Evolutionary conservation across 2,888 invertebrate species (phyloP).

Genomic region (Amorpha juglandis): DNA sequence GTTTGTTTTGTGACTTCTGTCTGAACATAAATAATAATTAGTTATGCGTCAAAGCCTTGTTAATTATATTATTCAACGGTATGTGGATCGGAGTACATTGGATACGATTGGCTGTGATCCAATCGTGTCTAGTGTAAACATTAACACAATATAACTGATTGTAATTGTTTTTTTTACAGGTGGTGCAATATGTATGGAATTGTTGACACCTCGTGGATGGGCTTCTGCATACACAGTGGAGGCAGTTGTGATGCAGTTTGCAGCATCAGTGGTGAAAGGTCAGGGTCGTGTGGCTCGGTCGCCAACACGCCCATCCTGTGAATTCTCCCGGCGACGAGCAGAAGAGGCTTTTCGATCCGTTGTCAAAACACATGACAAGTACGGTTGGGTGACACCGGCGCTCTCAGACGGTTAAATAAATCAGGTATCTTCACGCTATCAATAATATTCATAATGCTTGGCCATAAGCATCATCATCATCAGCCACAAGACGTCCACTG

Average conservation of each 20-base stretch:
- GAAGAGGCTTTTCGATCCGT: conserved; percentile 94
- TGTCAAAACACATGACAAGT: conserved; percentile 95
- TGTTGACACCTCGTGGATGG: conserved; percentile 94
- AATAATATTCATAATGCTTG: too few relatives aligned
- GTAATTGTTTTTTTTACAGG: conserved; percentile 63
- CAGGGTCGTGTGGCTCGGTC: conserved; percentile 93
- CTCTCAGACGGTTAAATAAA: conserved; percentile 90
- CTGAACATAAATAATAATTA: neutral
- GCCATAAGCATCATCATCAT: too few relatives aligned
- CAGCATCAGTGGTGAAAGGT: conserved; percentile 94
- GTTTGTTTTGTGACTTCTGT: neutral
- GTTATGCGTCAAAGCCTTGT: conserved; percentile 11
- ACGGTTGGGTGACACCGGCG: conserved; percentile 95
- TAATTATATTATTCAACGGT: conserved; percentile 16
- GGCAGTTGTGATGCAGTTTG: conserved; percentile 95
- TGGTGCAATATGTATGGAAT: conserved; percentile 95
- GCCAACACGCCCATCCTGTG: conserved; percentile 90
- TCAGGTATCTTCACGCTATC: conserved; percentile 39
- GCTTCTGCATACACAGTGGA: conserved; percentile 94
- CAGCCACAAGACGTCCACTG: too few relatives aligned
- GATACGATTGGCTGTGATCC: conserved; percentile 10
- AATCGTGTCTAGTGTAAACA: neutral
- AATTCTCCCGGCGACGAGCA: conserved; percentile 91
- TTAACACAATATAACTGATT: neutral
- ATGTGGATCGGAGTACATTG: neutral